Conservation (phyloP, 2,113 vertebrate species). For the Salvelinus alpinus region DNA sequence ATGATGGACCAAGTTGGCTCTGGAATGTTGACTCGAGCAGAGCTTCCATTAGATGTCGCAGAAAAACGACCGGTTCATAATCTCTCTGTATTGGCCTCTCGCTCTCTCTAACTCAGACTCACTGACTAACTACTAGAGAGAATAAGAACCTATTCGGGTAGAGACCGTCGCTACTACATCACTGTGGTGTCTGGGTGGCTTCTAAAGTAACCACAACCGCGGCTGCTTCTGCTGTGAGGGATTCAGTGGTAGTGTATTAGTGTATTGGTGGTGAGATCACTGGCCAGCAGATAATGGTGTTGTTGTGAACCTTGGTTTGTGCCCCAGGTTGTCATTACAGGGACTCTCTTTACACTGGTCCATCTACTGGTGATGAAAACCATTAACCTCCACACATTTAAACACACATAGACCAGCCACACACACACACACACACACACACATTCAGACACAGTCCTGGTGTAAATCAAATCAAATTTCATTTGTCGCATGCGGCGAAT, state of each 20-base stretch:
- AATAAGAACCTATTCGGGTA: neutral
- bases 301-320: no score
- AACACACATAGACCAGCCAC: no score
- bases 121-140: neutral
- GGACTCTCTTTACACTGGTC: neutral
- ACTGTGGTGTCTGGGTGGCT: no score
- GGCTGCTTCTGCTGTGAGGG: no score
- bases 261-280: no score
- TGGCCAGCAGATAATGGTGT: no score
- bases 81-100: constrained; percentile 1
- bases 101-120: constrained; percentile 12
- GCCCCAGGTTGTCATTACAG: no score
- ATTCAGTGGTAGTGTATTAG: no score
- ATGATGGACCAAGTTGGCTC: neutral
- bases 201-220: no score
- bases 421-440: no score
- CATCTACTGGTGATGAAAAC: neutral
- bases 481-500: no score
- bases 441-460: neutral
- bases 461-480: neutral
- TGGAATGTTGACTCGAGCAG: constrained; percentile 29
- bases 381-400: neutral
- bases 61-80: constrained; percentile 35
- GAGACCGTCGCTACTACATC: neutral
- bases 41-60: constrained; percentile 29